Evolutionary conservation across 2,797 vertebrate species (phyloP).

Genomic region (Sebastes jordani): DNA sequence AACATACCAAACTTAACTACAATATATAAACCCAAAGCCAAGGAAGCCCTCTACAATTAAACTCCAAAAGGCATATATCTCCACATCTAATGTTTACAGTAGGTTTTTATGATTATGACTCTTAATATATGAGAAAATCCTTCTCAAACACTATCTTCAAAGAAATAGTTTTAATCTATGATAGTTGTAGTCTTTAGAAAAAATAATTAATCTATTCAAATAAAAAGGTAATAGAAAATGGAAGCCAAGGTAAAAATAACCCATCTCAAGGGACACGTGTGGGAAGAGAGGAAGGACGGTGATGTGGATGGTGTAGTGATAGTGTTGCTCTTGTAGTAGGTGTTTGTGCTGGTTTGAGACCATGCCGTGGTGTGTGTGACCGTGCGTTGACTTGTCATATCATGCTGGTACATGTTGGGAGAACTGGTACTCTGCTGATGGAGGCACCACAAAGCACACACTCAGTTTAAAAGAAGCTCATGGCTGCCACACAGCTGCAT

Average conservation of each 20-base stretch:
- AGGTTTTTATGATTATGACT: constrained; percentile 56
- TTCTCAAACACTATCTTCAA: constrained; percentile 56
- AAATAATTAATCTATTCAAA: constrained; percentile 45
- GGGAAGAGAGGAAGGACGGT: constrained; percentile 38
- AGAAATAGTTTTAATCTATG: constrained; percentile 54
- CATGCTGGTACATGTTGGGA: constrained; percentile 22
- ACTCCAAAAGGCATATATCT: constrained; percentile 85
- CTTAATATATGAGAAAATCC: constrained; percentile 58
- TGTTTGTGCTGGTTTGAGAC: constrained; percentile 20
- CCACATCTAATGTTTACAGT: constrained; percentile 71
- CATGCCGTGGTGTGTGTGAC: neutral
- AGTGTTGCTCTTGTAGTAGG: constrained; percentile 18
- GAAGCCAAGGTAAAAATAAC: constrained; percentile 57
- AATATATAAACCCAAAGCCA: constrained; percentile 75
- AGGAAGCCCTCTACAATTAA: constrained; percentile 80
- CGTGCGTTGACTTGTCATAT: neutral
- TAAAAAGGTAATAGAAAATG: constrained; percentile 63
- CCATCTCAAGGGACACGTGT: constrained; percentile 2
- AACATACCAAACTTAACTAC: constrained; percentile 81
- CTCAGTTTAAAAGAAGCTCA: constrained; percentile 14
- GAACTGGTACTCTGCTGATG: constrained; percentile 7
- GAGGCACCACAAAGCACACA: neutral
- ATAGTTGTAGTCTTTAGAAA: constrained; percentile 53
- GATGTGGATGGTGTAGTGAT: constrained; percentile 14
- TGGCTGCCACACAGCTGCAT: neutral